Conservation (phyloP, 2,888 invertebrate species). For the Anthoptus insignis region DNA sequence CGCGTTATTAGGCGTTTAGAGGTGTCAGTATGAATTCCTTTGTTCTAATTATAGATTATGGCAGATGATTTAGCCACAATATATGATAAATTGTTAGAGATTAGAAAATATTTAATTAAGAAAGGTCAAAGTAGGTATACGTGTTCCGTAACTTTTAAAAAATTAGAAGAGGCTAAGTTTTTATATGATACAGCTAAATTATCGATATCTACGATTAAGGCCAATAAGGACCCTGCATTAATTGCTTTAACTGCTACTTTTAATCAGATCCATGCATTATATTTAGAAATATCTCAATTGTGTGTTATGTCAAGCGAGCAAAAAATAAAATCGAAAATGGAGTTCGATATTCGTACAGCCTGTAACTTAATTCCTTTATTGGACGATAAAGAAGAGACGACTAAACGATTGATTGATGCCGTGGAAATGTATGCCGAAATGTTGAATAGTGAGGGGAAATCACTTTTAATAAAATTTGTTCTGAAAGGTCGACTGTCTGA, state of each 20-base stretch:
- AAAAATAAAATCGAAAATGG: constrained; percentile 4
- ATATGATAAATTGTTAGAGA: not conserved
- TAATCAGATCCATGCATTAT: not conserved
- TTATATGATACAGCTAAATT: constrained; percentile 6
- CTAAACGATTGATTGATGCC: constrained; percentile 28
- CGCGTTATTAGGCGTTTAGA: not conserved
- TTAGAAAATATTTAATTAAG: not conserved
- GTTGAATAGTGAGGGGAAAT: constrained; percentile 9
- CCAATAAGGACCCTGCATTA: not conserved
- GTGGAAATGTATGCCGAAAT: constrained; percentile 22
- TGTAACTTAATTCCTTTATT: constrained; percentile 29
- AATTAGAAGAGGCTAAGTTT: constrained; percentile 7
- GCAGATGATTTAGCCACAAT: constrained; percentile 2
- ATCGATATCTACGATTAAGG: not conserved
- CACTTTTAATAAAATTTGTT: constrained; percentile 31
- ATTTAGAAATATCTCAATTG: constrained; percentile 2
- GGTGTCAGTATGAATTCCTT: not conserved
- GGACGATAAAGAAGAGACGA: constrained; percentile 27
- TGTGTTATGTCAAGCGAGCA: not conserved
- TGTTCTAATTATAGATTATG: constrained; percentile 24
- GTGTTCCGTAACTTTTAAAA: constrained; percentile 10
- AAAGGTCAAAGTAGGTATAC: constrained; percentile 9
- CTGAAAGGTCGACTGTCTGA: constrained; percentile 32
- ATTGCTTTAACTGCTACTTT: not conserved
- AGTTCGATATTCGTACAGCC: constrained; percentile 38